Evolutionary conservation across 2,888 invertebrate species (phyloP), one percentile per base, ranked within the genome.

Genomic region (Caenorhabditis virilis): DNA sequence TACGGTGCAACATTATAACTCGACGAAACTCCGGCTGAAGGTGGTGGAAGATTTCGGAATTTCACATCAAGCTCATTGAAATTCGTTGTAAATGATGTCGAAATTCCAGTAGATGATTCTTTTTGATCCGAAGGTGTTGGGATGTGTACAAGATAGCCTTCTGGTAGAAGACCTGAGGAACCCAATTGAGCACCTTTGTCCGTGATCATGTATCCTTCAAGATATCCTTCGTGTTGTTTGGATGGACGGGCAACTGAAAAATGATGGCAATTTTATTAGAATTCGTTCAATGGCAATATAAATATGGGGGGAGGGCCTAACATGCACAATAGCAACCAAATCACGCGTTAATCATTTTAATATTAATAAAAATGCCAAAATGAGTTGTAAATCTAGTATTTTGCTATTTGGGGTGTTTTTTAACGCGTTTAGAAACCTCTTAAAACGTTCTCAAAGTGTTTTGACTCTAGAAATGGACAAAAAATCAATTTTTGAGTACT

Each of bases 11-110:
- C 67, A 4, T 33, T 48, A 33, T 67, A 60, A 27, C 53, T 66
- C 20, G 42, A 30, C 4, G 55, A 47, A 1, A 30, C 36, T 2
- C 47, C 26, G 9, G 23, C 46, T n/a, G 43, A 30, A 1, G 18
- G 58, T 16, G 36, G 13, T n/a, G 47, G 26, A 2, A 47, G 39
- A 20, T 59, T 48, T 33, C 61, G 57, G 36, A 66, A 61, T 25
- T 52, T 54, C 2, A 54, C 69, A 20, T 69, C 48, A 16, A 49
- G 52, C 18, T 65, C 59, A 36, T 51, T 52, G 42, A 72, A 72
- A 27, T 72, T 58, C 9, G 72, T 65, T 2, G 72, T 72, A 33
- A 72, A 72, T 4, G 72, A 72, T n/a, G 68, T 20, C 22, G 61
- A 64, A 48, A 71, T 71, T 27, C 38, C 35, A 7, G 16, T 7